These are phyloP conservation scores for Aelia acuminata DNA, from an alignment of 2,888 invertebrate genomes.

Conservation along the genomic window DNA sequence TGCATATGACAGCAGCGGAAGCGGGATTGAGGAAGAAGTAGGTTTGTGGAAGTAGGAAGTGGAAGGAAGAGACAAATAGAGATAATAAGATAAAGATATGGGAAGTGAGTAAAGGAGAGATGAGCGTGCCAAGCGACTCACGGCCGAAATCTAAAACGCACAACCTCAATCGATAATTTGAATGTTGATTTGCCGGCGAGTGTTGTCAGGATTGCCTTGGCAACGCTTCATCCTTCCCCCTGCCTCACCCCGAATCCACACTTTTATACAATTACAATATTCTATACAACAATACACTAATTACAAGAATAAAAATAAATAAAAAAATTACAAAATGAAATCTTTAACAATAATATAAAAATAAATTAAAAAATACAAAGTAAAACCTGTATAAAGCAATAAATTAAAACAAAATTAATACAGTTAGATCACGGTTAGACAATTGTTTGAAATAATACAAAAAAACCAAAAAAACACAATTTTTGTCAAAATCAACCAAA, in stretches of 20 bases:
- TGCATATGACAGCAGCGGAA: not conserved
- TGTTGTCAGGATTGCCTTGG: slow-evolving; percentile 55
- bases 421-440: not conserved
- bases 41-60: not conserved
- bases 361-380: not conserved
- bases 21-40: not conserved
- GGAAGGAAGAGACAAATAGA: slow-evolving; percentile 1
- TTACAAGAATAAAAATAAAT: slow-evolving; percentile 14
- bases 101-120: slow-evolving; percentile 42
- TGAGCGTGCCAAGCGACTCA: slow-evolving; percentile 48
- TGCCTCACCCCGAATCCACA: slow-evolving; percentile 46
- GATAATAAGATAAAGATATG: not conserved
- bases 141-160: slow-evolving; percentile 41
- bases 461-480: not conserved
- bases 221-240: slow-evolving; percentile 57
- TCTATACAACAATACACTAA: not conserved
- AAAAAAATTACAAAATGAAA: slow-evolving; percentile 38
- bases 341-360: not conserved
- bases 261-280: slow-evolving; percentile 39
- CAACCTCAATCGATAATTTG: slow-evolving; percentile 52
- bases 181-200: slow-evolving; percentile 49
- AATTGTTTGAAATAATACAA: slow-evolving; percentile 1
- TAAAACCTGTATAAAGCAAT: not conserved
- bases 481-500: not conserved
- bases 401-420: slow-evolving; percentile 16